Conservation (phyloP, 2,797 vertebrate genomes). For the Erethizon dorsatum region DNA sequence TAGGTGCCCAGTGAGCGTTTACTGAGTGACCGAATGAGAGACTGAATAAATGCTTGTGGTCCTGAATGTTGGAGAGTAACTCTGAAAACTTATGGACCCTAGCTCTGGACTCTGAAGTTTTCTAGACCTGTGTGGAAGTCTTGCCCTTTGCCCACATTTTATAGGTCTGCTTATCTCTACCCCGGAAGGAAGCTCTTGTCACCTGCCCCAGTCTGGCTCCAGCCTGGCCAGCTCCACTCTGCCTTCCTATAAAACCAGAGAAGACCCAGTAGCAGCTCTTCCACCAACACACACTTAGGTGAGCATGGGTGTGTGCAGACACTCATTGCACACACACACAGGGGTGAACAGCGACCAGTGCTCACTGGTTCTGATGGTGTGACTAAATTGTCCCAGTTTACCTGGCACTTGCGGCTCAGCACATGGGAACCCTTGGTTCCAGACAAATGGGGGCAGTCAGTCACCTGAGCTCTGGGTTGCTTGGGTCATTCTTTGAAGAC, state of each 20-base stretch:
- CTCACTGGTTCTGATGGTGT: not conserved
- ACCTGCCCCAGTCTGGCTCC: not conserved
- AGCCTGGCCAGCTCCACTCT: not conserved
- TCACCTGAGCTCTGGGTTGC: not conserved
- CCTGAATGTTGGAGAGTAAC: not conserved
- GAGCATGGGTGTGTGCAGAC: not conserved
- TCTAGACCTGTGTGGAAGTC: not conserved
- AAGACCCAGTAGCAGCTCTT: not conserved
- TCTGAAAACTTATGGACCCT: not conserved
- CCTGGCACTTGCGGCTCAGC: not conserved
- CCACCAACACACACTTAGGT: not conserved
- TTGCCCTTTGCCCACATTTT: constrained; percentile 67
- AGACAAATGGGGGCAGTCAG: not conserved
- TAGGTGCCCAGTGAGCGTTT: not conserved
- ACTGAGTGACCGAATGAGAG: not conserved
- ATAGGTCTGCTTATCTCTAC: not conserved
- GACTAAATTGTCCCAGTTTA: not conserved
- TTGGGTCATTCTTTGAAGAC: not conserved
- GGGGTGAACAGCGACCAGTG: too few relatives aligned
- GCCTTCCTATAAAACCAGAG: not conserved
- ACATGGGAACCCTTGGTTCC: not conserved
- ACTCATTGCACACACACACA: too few relatives aligned
- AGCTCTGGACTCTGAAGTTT: not conserved
- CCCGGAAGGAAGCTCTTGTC: not conserved
- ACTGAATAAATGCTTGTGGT: not conserved